phyloP scores from a whole-genome alignment of 1,140 invertebrate species.

The Trichogramma pretiosum region DNA sequence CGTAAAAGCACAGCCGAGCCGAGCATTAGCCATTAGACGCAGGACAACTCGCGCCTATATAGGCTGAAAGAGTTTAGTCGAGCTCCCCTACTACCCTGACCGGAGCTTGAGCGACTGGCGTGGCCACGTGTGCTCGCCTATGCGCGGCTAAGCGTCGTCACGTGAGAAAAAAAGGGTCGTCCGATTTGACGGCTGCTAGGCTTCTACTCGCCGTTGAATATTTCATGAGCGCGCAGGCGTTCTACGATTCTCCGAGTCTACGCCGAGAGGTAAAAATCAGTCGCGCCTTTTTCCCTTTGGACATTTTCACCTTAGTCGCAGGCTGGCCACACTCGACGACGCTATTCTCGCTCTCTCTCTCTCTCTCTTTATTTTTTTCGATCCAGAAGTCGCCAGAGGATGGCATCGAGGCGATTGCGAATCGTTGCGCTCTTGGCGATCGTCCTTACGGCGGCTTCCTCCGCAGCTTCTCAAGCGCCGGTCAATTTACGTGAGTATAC shows the following conservation, averaged over 20 bases:
- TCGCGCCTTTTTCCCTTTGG: too few species aligned
- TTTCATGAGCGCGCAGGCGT: too few species aligned
- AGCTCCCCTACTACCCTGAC: neutral
- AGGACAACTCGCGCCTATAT: neutral
- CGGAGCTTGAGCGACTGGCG: neutral
- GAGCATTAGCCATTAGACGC: too few species aligned
- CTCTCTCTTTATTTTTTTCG: too few species aligned
- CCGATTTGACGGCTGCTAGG: slow-evolving; percentile 26
- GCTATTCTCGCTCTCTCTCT: too few species aligned
- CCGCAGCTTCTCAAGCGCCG: slow-evolving; percentile 24
- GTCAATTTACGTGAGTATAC: slow-evolving; percentile 30
- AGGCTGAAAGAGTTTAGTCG: neutral
- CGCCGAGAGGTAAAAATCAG: too few species aligned
- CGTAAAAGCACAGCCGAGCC: too few species aligned
- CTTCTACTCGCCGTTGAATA: neutral
- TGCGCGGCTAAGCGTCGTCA: neutral
- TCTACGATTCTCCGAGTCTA: too few species aligned
- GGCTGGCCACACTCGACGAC: too few species aligned
- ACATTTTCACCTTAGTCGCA: too few species aligned
- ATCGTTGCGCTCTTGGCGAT: neutral
- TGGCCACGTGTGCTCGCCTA: neutral
- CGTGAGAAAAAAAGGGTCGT: slow-evolving; percentile 21
- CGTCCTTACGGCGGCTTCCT: neutral
- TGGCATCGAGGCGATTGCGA: neutral
- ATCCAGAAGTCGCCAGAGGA: too few species aligned